Base-by-base conservation (phyloP, 2,888 invertebrate genomes). In the Polietes domitor region DNA sequence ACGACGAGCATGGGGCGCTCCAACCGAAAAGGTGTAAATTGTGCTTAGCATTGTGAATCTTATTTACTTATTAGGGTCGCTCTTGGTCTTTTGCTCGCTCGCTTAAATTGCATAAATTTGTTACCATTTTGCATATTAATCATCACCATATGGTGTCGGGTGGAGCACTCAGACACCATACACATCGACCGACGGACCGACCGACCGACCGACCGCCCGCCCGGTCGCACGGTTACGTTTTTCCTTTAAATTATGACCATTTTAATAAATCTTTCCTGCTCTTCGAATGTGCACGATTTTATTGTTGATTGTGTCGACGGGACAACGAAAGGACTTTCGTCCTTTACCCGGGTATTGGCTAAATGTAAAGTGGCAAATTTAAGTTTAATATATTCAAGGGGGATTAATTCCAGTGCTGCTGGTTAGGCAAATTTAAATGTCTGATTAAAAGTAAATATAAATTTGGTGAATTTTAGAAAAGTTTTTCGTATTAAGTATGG, bases 61-160 rank as follows among this genome's bases (percentile, higher is more conserved):
- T 75, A 75, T 72, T 78, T 72, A 71, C 77, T 74, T 78, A 68
- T 76, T 76, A 78, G 74, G 80, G 71, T 74, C 70, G 47, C 47
- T n/a, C 1, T 47, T n/a, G 47, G 47, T 47, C 47, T 47, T 58
- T 58, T 24, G 58, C 24, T 58, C 58, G 9, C 12, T 81, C 58
- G 9, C 12, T 81, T 77, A 76, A 84, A 80, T 71, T 78, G 71
- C 79, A 74, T 80, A 77, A 85, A 82, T 85, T 82, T 82, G 77
- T 82, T 80, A 77, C 55, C 70, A 77, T 80, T 85, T 75, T 80
- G 80, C 79, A 82, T 82, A 80, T 85, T 82, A 82, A 84, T 84
- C 84, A 81, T 76, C 65, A 43, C 76, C 84, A 84, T 78, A 78
- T 84, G 84, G 78, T 81, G 81, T 63, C 68, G 78, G 73, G 32